These are phyloP conservation scores for Alca torda DNA, from an alignment of 2,797 vertebrate species.

Conservation along the genomic window DNA sequence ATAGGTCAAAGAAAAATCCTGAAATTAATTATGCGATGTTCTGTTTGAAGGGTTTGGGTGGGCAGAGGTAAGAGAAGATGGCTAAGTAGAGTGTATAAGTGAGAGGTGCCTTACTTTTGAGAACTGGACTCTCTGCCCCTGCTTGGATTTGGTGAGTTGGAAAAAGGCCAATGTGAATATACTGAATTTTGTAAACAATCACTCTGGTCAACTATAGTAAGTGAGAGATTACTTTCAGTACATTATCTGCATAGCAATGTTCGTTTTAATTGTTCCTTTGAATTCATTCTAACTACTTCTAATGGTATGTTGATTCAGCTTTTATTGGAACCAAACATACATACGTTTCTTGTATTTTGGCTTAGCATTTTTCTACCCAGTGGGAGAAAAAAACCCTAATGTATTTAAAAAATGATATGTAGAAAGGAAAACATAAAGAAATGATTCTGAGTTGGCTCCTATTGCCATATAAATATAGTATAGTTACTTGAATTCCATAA, in stretches of 20 bases:
- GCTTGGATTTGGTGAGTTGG: background rate
- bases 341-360: slow-evolving; percentile 29
- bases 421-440: slow-evolving; percentile 66
- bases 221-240: slow-evolving; percentile 18
- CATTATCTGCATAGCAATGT: background rate
- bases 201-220: slow-evolving; percentile 1
- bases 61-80: background rate
- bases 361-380: slow-evolving; percentile 41
- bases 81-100: background rate
- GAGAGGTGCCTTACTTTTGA: background rate
- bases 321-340: slow-evolving; percentile 11
- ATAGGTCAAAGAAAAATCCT: background rate
- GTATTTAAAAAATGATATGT: slow-evolving; percentile 66
- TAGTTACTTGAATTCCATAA: slow-evolving; percentile 75
- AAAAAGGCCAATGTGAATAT: slow-evolving; percentile 5
- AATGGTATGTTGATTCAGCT: background rate
- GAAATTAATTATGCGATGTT: background rate
- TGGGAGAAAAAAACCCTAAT: slow-evolving; percentile 60
- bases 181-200: slow-evolving; percentile 6
- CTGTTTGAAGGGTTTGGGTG: background rate
- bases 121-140: background rate
- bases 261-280: slow-evolving; percentile 32
- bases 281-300: background rate
- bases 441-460: slow-evolving; percentile 55
- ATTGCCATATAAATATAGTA: slow-evolving; percentile 71